These are phyloP conservation scores for Heteromyza rotundicornis DNA, from an alignment of 2,888 invertebrate species.

Conservation along the genomic window DNA sequence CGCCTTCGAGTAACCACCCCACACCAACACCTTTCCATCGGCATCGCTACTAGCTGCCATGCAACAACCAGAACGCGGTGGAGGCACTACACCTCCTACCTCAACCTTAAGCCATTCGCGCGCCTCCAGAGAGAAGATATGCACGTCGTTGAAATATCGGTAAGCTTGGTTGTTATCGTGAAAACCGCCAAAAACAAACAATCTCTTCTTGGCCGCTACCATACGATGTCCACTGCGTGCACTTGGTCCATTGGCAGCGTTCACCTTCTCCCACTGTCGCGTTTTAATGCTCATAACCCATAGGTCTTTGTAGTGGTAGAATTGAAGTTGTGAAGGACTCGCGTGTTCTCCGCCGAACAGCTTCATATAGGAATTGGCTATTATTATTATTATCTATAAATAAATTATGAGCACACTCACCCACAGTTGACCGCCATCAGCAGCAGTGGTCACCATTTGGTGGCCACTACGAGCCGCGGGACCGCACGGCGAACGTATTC, in stretches of 20 bases:
- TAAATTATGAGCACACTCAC: constrained; percentile 53
- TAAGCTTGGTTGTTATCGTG: constrained; percentile 86
- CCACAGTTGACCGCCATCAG: constrained; percentile 72
- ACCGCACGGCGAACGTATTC: constrained; percentile 79
- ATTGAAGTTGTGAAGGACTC: constrained; percentile 88
- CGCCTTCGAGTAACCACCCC: constrained; percentile 81
- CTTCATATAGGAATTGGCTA: too few relatives aligned
- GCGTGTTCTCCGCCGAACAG: constrained; percentile 93
- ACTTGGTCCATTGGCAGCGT: constrained; percentile 77
- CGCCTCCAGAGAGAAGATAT: constrained; percentile 80
- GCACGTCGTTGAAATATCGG: constrained; percentile 87
- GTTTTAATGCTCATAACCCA: constrained; percentile 82
- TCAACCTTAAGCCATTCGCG: constrained; percentile 80
- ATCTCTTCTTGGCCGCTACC: constrained; percentile 77
- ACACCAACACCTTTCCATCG: constrained; percentile 72
- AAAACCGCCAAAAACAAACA: constrained; percentile 91
- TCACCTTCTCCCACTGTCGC: constrained; percentile 85
- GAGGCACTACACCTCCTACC: constrained; percentile 69
- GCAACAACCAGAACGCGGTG: constrained; percentile 79
- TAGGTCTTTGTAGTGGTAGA: constrained; percentile 90
- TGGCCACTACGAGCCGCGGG: constrained; percentile 91
- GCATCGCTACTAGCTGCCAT: constrained; percentile 57
- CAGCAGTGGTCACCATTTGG: constrained; percentile 79
- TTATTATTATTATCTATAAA: not conserved
- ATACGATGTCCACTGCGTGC: constrained; percentile 89